phyloP scores from a whole-genome alignment of 2,888 invertebrate genomes.

The Tortricodes alternella region DNA sequence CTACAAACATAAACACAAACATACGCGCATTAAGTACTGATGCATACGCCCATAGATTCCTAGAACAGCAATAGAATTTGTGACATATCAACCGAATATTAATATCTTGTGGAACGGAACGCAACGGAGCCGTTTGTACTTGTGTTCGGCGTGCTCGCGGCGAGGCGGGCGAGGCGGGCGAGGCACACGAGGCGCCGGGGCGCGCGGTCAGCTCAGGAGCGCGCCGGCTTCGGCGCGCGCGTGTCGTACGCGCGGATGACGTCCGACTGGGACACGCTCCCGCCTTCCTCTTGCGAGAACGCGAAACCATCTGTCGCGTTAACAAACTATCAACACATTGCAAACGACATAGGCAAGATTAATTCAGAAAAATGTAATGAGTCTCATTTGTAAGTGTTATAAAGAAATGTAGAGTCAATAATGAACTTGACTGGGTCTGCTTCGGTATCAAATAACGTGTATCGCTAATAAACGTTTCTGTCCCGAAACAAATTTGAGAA shows the following conservation, averaged over 20 bases:
- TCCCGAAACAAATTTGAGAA: not conserved
- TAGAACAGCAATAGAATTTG: slow-evolving; percentile 21
- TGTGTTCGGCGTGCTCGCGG: slow-evolving; percentile 16
- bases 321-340: slow-evolving; percentile 30
- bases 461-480: not conserved
- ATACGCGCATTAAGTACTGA: slow-evolving; percentile 14
- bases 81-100: slow-evolving; percentile 15
- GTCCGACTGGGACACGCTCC: slow-evolving; percentile 96
- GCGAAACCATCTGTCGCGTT: slow-evolving; percentile 94
- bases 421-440: not conserved
- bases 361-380: not conserved
- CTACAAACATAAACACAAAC: slow-evolving; percentile 16
- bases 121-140: slow-evolving; percentile 22
- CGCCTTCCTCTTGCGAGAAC: slow-evolving; percentile 99
- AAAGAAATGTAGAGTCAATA: slow-evolving; percentile 8
- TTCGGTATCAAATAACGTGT: not conserved
- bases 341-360: not conserved
- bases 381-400: not conserved
- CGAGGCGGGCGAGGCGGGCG: slow-evolving; percentile 29
- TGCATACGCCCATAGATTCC: slow-evolving; percentile 15
- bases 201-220: slow-evolving; percentile 78
- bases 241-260: slow-evolving; percentile 98
- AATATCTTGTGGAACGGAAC: slow-evolving; percentile 18
- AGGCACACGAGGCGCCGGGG: slow-evolving; percentile 22
- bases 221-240: slow-evolving; percentile 91